Evolutionary conservation across 2,888 invertebrate genomes (phyloP).

Genomic region (Ophonus ardosiacus): DNA sequence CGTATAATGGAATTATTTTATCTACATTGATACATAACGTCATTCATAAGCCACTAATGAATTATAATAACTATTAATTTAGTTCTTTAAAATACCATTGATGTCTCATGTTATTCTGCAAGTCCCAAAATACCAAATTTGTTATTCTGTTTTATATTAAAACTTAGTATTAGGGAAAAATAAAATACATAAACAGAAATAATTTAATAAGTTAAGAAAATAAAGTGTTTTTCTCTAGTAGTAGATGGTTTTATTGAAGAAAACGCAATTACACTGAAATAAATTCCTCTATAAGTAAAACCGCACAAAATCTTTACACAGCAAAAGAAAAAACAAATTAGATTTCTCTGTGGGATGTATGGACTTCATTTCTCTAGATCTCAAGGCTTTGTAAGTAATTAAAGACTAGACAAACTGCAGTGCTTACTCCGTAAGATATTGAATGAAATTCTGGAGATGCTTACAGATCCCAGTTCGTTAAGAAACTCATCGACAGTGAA

Average conservation of each 20-base stretch:
- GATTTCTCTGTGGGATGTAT: neutral
- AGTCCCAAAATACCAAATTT: too few species aligned
- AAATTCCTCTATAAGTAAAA: neutral
- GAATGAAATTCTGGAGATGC: neutral
- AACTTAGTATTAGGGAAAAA: too few species aligned
- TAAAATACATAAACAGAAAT: neutral
- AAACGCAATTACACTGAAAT: conserved; percentile 8
- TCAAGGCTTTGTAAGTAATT: conserved; percentile 17
- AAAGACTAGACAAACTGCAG: conserved; percentile 24
- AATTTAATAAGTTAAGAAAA: neutral
- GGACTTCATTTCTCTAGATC: neutral
- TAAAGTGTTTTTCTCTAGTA: neutral
- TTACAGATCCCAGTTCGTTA: neutral
- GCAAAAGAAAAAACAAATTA: conserved; percentile 31
- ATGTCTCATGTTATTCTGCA: too few species aligned
- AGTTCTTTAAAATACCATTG: too few species aligned
- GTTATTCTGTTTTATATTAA: too few species aligned
- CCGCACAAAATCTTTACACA: conserved; percentile 6
- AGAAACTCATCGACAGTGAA: conserved; percentile 29
- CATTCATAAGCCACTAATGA: too few species aligned
- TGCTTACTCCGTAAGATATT: conserved; percentile 21
- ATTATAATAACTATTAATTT: too few species aligned
- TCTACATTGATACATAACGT: too few species aligned
- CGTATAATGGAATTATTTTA: neutral
- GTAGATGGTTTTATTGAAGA: neutral